A percentile compares a stretch with the other conserved stretches of the same genome.
These are phyloP conservation scores for Echinarachnius parma DNA, from an alignment of 53 echinoderm and acorn worm genomes.

Conservation along the genomic window DNA sequence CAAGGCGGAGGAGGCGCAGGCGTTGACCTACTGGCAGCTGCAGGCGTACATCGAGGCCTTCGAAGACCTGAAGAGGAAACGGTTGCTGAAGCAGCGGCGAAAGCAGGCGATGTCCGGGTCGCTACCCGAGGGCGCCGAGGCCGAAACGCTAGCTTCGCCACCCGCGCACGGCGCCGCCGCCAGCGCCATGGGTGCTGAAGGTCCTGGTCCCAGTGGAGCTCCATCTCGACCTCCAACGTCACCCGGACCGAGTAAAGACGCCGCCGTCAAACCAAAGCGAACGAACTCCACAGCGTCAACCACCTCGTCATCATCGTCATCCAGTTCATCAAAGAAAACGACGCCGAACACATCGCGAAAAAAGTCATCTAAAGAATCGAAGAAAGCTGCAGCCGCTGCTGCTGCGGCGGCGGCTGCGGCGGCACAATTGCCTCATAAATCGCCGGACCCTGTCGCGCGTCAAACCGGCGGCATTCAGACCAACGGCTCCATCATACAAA, in stretches of 20 bases:
- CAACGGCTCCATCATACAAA: neutral
- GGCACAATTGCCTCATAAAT: no score
- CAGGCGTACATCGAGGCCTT: slow-evolving; percentile 99
- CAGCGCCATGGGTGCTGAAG: neutral
- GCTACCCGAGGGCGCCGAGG: neutral
- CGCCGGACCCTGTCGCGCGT: no score
- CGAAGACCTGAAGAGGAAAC: slow-evolving; percentile 89
- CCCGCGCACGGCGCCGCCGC: neutral
- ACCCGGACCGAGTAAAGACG: neutral
- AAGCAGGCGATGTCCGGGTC: slow-evolving; percentile 51
- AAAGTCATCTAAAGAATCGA: neutral
- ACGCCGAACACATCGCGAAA: slow-evolving; percentile 4
- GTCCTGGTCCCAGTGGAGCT: neutral
- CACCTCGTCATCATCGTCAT: slow-evolving; percentile 27
- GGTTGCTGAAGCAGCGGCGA: slow-evolving; percentile 64
- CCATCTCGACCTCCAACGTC: neutral
- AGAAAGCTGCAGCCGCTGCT: neutral
- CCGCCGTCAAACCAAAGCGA: slow-evolving; percentile 35
- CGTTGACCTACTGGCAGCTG: slow-evolving; percentile 93
- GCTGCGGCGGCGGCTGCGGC: no score
- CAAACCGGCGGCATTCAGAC: neutral
- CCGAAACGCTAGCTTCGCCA: slow-evolving; percentile 2
- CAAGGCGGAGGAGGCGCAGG: slow-evolving; percentile 73
- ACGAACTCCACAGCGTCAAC: slow-evolving; percentile 23
- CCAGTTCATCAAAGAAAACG: slow-evolving; percentile 11